Percentiles rank a stretch among this genome's conserved stretches.
Evolutionary conservation across 1,140 invertebrate species (phyloP).

Genomic region (Mizuhopecten yessoensis): DNA sequence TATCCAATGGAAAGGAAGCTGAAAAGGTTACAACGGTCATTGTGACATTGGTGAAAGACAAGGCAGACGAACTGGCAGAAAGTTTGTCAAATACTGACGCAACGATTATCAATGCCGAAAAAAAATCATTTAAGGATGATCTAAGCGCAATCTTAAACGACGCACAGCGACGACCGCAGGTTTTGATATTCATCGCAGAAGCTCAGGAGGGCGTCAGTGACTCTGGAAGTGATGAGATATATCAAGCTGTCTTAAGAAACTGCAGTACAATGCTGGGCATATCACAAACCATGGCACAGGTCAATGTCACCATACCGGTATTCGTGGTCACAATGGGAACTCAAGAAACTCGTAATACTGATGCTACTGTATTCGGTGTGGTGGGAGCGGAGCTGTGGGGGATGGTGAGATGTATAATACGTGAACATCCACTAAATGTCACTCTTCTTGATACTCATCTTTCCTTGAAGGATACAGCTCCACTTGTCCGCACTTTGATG

Average conservation of each 20-base stretch:
- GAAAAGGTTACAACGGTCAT: not conserved
- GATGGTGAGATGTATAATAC: constrained; percentile 41
- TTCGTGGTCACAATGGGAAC: constrained; percentile 6
- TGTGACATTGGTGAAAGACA: not conserved
- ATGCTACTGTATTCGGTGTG: not conserved
- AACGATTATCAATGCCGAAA: not conserved
- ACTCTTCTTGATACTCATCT: not conserved
- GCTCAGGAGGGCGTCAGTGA: not conserved
- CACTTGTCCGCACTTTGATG: not conserved
- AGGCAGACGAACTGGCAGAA: not conserved
- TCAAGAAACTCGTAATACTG: not conserved
- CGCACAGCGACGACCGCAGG: not conserved
- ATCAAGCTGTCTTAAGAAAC: not conserved
- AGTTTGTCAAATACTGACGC: not conserved
- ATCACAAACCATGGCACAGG: not conserved
- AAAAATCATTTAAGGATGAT: not conserved
- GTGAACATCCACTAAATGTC: not conserved
- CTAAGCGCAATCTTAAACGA: not conserved
- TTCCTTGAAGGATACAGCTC: not conserved
- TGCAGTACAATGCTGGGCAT: constrained; percentile 3
- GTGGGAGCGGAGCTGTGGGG: constrained; percentile 60
- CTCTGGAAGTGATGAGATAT: not conserved
- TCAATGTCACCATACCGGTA: not conserved
- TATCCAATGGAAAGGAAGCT: not conserved
- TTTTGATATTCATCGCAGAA: not conserved